Conservation (phyloP, 2,113 vertebrate genomes). For the Gallinago paraguaiae region DNA sequence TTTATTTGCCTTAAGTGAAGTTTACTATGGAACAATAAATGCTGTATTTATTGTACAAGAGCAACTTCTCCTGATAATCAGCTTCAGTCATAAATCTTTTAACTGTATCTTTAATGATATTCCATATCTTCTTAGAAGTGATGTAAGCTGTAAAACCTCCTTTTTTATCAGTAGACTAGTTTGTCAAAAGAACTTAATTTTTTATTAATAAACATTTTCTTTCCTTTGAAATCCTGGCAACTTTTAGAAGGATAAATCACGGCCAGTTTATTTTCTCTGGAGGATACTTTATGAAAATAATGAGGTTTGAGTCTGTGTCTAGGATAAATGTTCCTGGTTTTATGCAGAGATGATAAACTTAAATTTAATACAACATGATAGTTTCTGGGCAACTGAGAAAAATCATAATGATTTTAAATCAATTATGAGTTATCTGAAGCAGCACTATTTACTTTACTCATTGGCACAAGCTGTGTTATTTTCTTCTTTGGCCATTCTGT, state of each 20-base stretch:
- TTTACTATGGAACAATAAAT: not conserved
- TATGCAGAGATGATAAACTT: not conserved
- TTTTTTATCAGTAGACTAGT: not conserved
- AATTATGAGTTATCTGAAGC: not conserved
- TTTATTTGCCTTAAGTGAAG: not conserved
- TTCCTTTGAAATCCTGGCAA: not conserved
- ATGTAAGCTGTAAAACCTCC: not conserved
- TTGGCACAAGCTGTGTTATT: not conserved
- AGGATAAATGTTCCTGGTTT: not conserved
- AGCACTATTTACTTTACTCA: not conserved
- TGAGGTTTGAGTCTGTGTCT: not conserved
- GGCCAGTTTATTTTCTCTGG: not conserved
- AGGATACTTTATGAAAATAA: conserved; percentile 19
- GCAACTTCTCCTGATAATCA: not conserved
- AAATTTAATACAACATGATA: not conserved
- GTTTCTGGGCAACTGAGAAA: not conserved
- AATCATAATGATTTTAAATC: not conserved
- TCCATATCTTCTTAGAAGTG: conserved; percentile 30
- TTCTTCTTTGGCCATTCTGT: not conserved
- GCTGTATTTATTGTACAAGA: conserved; percentile 5
- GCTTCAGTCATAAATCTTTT: not conserved
- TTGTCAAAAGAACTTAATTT: conserved; percentile 27
- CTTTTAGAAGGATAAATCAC: conserved; percentile 35
- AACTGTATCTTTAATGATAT: conserved; percentile 20
- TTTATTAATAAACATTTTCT: conserved; percentile 37